phyloP scores from a whole-genome alignment of 2,888 invertebrate genomes.

The Mythimna vitellina region DNA sequence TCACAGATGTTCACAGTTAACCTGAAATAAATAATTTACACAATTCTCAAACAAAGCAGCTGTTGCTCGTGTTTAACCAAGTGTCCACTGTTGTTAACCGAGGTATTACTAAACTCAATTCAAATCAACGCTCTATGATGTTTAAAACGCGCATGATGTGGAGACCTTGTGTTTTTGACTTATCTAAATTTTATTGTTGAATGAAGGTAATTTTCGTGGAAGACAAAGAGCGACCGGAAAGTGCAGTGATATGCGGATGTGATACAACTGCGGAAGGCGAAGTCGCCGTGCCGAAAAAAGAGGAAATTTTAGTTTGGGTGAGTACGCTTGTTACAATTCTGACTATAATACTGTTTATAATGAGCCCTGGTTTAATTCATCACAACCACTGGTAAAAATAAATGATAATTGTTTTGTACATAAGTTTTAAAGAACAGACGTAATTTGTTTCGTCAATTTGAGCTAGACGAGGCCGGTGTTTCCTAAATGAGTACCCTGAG shows the following conservation, averaged over 20 bases:
- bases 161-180: constrained; percentile 11
- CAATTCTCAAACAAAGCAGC: constrained; percentile 16
- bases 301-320: constrained; percentile 81
- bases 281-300: constrained; percentile 65
- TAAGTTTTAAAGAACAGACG: neutral
- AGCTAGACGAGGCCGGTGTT: no score
- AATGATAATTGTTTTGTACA: neutral
- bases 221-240: constrained; percentile 84
- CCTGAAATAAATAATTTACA: constrained; percentile 18
- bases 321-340: constrained; percentile 50
- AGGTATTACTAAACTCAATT: neutral
- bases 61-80: neutral
- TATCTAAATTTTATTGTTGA: constrained; percentile 16
- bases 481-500: no score
- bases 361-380: neutral
- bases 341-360: neutral
- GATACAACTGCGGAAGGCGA: constrained; percentile 71
- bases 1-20: constrained; percentile 7
- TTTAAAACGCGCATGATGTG: neutral
- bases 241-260: constrained; percentile 77
- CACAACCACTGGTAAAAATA: neutral
- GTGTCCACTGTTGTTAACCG: neutral
- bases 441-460: neutral
- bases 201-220: constrained; percentile 88
- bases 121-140: neutral